A percentile compares a stretch with the other conserved stretches of the same genome.
These are phyloP conservation scores for Ramphastos sulfuratus DNA, from an alignment of 2,113 vertebrate genomes.

Conservation along the genomic window DNA sequence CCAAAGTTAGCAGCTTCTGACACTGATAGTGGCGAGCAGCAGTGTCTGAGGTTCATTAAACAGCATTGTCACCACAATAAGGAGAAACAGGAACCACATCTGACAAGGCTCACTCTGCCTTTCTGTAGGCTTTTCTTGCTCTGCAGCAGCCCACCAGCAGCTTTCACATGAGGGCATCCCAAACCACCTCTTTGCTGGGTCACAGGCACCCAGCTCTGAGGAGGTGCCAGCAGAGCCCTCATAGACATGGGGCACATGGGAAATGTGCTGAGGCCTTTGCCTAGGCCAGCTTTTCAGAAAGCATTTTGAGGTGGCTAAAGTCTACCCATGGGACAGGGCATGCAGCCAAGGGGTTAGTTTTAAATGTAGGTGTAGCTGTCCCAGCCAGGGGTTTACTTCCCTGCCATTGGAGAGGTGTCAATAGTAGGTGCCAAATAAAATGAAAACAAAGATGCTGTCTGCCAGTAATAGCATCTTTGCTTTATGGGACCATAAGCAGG, in stretches of 20 bases:
- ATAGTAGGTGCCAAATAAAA: neutral
- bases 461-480: neutral
- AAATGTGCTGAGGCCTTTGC: neutral
- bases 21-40: neutral
- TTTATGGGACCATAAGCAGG: neutral
- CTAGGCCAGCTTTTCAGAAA: neutral
- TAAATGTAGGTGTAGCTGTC: neutral
- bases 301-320: neutral
- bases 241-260: neutral
- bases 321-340: neutral
- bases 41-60: neutral
- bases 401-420: neutral
- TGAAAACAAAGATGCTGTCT: neutral
- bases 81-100: neutral
- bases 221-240: neutral
- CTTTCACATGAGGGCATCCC: neutral
- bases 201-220: neutral
- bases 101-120: neutral
- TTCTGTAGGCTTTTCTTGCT: neutral
- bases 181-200: neutral
- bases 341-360: neutral
- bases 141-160: neutral
- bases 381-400: neutral
- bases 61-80: neutral
- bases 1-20: neutral